Conservation (phyloP, 1,140 invertebrate genomes). For the Caenorhabditis inopinata region DNA sequence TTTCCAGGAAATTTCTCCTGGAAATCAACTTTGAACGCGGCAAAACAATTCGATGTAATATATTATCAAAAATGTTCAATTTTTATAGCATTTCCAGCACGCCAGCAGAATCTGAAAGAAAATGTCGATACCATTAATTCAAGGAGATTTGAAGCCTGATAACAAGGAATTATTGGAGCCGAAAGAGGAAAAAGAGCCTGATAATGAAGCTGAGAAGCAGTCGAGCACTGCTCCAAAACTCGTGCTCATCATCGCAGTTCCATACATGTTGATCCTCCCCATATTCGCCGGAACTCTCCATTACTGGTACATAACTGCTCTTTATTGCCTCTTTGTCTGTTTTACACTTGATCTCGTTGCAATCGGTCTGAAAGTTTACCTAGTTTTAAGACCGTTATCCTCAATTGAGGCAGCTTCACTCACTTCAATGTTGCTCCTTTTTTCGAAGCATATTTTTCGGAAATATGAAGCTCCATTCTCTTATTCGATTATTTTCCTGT, state of each 20-base stretch:
- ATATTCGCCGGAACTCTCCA: not conserved
- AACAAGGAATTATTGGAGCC: not conserved
- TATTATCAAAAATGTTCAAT: no score
- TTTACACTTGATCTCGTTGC: slow-evolving; percentile 4
- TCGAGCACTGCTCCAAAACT: not conserved
- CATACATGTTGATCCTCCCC: not conserved
- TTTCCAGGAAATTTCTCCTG: no score
- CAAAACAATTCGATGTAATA: no score
- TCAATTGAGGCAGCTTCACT: not conserved
- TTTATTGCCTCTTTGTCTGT: not conserved
- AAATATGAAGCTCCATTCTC: not conserved
- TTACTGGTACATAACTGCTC: slow-evolving; percentile 20
- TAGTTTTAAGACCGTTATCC: not conserved
- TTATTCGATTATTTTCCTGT: not conserved
- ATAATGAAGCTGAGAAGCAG: not conserved
- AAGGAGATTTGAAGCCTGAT: not conserved
- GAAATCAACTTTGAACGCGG: no score
- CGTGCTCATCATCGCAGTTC: not conserved
- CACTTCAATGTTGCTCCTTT: not conserved
- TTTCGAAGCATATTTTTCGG: not conserved
- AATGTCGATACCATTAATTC: not conserved
- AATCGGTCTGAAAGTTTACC: not conserved
- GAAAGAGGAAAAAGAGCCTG: slow-evolving; percentile 1
- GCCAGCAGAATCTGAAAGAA: no score
- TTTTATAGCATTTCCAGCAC: not conserved